Base-by-base conservation (phyloP, 2,888 invertebrate genomes). In the Acrobasis consociella region DNA sequence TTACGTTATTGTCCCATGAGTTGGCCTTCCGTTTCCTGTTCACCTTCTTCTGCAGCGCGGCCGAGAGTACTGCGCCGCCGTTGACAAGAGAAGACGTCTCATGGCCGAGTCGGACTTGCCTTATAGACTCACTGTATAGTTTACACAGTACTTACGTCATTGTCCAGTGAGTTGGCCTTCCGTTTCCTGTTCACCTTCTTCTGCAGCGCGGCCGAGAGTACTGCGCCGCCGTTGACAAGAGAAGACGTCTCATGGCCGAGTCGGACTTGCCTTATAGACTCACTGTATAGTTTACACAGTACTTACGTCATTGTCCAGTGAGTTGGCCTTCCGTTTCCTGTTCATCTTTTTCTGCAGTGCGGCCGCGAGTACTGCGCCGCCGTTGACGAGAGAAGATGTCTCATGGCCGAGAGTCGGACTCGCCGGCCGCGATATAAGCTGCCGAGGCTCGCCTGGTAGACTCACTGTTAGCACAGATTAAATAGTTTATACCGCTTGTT, bases 321-420 rank as follows among this genome's bases (percentile, higher is more conserved):
- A 89, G 42, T 93, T 93, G 5, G 95, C 95, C 85, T 97, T 97
- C 72, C 97, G 91, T 85, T 97, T 97, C 65, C 97, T 94, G 73
- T 95, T 95, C 78, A 97, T 96, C 82, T 97, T 97, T 86, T 97
- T 97, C 81, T 97, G 97, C 65, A 97, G 83, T 0, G 97, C 97
- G 0, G 97, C 97, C 1, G 96, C 96, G 9, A 97, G 85, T 0
- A 96, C 96, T 0, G 97, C 96, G 56, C 96, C 95, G 9, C 97
- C 97, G 81, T 97, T 97, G 38, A 97, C 94, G 64, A 96, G 93
- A 0, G 88, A 84, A 1, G 89, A 73, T 0, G 89, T 74, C 39
- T 90, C 91, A 60, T 78, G 78, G 38, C 71, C 77, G 2, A 90
- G 79, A 0, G 89, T 91, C 0, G 92, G 92, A 64, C 91, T 91